Base-by-base conservation (phyloP, 1,140 invertebrate species). In the Melanaphis sacchari region DNA sequence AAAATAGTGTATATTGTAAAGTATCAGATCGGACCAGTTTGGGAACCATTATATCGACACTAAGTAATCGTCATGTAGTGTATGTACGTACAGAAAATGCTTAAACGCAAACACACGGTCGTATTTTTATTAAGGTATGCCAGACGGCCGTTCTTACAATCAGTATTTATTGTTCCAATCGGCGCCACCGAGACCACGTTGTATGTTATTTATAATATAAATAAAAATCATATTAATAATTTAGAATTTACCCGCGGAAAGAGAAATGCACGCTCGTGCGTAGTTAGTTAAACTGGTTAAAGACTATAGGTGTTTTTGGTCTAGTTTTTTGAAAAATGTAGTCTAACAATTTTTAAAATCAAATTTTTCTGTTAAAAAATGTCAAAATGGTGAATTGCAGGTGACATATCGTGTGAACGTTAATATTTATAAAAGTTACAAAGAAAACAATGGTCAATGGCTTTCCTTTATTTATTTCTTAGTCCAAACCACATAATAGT, bases 81-180 rank as follows among this genome's bases (percentile, higher is more conserved):
- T 66, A 49, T 9, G 41, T 43, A n/a, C 59, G 59, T 76, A 76
- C 59, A 76, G n/a, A 18, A 76, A 76, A 76, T 76, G n/a, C 59
- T 76, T 76, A 76, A 76, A 76, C 59, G n/a, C 31, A 18, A 76
- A 76, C 59, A 76, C 59, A 76, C 59, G 59, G 59, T n/a, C 31
- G 59, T 76, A 76, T 76, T 76, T 66, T 76, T 76, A 66, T 66
- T 66, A 66, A 66, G 59, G 59, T 76, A 76, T 76, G 59, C 59
- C 59, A 76, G 59, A 76, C 59, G 59, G 36, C 31, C 59, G 59
- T n/a, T n/a, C 15, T 24, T n/a, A n/a, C 59, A 76, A 76, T 36
- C 59, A 76, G 59, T 76, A 76, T 76, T 24, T 7, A 24, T 3
- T 76, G 59, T 76, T 76, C 59, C 15, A 22, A 1, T n/a, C 15